Evolutionary conservation across 2,113 vertebrate genomes (phyloP).

Genomic region (Opisthocomus hoazin): DNA sequence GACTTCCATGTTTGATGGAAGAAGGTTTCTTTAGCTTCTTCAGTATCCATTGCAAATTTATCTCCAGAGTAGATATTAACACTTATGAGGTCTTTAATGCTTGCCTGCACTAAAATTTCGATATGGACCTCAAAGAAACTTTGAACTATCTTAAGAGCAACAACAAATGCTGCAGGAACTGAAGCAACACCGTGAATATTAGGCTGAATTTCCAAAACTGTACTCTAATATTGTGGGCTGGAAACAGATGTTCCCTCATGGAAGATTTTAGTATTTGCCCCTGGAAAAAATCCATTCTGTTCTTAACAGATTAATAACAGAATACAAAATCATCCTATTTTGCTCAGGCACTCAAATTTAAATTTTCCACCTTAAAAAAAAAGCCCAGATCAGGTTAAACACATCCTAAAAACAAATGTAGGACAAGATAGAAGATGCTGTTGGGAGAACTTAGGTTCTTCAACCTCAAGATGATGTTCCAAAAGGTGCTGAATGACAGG

Average conservation of each 20-base stretch:
- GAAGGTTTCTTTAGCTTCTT: not conserved
- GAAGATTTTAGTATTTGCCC: not conserved
- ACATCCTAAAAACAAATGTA: not conserved
- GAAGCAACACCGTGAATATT: not conserved
- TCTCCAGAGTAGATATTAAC: not conserved
- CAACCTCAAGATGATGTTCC: not conserved
- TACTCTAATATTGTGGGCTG: not conserved
- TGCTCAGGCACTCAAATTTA: not conserved
- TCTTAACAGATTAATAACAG: not conserved
- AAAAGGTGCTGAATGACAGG: not conserved
- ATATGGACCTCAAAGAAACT: not conserved
- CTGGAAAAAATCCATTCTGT: not conserved
- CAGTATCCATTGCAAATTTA: not conserved
- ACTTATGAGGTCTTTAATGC: not conserved
- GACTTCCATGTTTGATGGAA: not conserved
- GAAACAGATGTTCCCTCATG: not conserved
- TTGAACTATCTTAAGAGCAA: not conserved
- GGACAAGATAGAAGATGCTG: not conserved
- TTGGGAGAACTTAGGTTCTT: not conserved
- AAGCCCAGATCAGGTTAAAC: not conserved
- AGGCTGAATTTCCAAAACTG: not conserved
- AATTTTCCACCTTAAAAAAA: not conserved
- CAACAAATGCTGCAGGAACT: not conserved
- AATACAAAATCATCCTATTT: not conserved
- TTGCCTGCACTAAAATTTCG: not conserved